phyloP scores from a whole-genome alignment of 2,888 invertebrate species.

The Cataglyphis livida region DNA sequence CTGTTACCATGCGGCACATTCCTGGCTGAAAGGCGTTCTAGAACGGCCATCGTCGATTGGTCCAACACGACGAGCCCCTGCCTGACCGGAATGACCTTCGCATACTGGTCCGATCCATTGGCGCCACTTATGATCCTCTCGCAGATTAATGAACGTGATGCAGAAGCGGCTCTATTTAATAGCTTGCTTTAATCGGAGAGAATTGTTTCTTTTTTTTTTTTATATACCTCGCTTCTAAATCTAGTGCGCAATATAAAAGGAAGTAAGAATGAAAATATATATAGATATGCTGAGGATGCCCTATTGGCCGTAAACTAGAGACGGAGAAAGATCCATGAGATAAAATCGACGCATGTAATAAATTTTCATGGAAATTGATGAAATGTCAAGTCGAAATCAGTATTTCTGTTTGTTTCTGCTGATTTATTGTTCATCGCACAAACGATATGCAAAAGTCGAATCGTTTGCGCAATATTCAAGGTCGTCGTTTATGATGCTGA shows the following conservation, averaged over 20 bases:
- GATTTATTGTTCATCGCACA: not conserved
- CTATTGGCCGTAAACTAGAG: not conserved
- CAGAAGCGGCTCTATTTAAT: slow-evolving; percentile 42
- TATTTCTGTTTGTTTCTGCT: not conserved
- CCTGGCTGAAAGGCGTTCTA: slow-evolving; percentile 59
- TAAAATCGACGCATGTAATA: not conserved
- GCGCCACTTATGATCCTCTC: slow-evolving; percentile 62
- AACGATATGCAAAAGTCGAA: slow-evolving; percentile 11
- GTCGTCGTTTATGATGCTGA: not conserved
- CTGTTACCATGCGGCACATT: slow-evolving; percentile 62
- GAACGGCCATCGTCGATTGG: slow-evolving; percentile 73
- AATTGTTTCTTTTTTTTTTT: not conserved
- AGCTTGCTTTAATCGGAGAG: slow-evolving; percentile 29
- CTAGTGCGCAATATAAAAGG: not conserved
- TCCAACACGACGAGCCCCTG: slow-evolving; percentile 78
- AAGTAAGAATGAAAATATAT: not conserved
- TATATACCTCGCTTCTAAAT: not conserved
- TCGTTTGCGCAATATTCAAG: slow-evolving; percentile 16
- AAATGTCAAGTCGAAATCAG: not conserved
- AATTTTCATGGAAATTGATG: not conserved
- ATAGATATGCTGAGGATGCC: not conserved
- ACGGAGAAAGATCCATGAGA: not conserved
- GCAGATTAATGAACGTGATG: slow-evolving; percentile 42
- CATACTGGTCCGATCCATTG: slow-evolving; percentile 72
- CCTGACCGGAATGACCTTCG: slow-evolving; percentile 79